Evolutionary conservation across 2,888 invertebrate genomes (phyloP).

Genomic region (Tillus elongatus): DNA sequence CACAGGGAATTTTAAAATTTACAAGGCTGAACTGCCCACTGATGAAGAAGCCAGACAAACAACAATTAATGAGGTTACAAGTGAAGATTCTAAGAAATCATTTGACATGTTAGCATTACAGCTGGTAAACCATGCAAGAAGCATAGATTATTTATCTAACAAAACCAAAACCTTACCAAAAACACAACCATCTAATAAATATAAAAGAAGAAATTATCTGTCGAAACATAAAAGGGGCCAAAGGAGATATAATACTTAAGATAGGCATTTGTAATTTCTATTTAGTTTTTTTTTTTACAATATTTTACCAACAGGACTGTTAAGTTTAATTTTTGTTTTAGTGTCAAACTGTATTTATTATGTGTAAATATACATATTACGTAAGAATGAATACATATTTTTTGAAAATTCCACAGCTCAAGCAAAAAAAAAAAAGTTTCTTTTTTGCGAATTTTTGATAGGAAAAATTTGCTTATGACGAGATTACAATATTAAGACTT

Average conservation of each 20-base stretch:
- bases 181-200: slow-evolving; percentile 16
- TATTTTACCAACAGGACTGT: no score
- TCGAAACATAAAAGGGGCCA: not conserved
- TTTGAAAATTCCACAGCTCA: no score
- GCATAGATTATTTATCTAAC: slow-evolving; percentile 30
- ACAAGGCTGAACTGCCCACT: slow-evolving; percentile 24
- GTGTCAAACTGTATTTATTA: no score
- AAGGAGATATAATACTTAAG: not conserved
- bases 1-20: slow-evolving; percentile 22
- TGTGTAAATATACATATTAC: no score
- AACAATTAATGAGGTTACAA: slow-evolving; percentile 12
- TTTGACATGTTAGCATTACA: slow-evolving; percentile 36
- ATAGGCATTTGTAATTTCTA: not conserved
- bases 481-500: no score
- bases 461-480: no score
- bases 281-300: no score
- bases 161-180: slow-evolving; percentile 18
- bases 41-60: slow-evolving; percentile 11
- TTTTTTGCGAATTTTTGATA: no score
- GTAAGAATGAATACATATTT: no score
- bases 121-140: slow-evolving; percentile 40
- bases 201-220: slow-evolving; percentile 17
- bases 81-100: slow-evolving; percentile 18
- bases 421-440: no score
- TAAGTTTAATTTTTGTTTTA: no score